Evolutionary conservation across 2,797 vertebrate genomes (phyloP).

Genomic region (Tadarida brasiliensis): DNA sequence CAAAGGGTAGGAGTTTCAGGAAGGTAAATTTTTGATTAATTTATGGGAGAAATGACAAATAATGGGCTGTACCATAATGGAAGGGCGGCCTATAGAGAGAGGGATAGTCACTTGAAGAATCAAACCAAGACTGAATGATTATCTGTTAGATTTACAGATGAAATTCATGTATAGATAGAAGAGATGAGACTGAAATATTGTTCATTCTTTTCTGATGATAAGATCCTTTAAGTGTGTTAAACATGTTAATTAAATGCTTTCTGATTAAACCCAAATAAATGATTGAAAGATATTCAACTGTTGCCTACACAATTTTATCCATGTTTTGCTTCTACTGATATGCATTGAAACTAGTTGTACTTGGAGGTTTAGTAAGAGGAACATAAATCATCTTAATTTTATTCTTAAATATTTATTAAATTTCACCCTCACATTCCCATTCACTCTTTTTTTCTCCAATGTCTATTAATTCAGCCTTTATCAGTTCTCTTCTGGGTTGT

Average conservation of each 20-base stretch:
- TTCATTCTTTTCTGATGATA: background rate
- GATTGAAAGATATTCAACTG: background rate
- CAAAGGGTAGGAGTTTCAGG: background rate
- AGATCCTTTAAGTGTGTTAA: background rate
- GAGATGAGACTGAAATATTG: background rate
- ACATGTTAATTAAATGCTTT: background rate
- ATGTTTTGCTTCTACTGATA: background rate
- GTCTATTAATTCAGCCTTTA: background rate
- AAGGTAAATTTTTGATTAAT: constrained; percentile 16
- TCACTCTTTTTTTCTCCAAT: background rate
- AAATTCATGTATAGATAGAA: background rate
- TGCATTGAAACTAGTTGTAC: background rate
- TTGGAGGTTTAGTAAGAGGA: background rate
- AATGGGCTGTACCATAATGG: background rate
- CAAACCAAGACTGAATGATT: background rate
- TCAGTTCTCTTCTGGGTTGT: background rate
- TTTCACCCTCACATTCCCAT: background rate
- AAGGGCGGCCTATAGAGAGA: background rate
- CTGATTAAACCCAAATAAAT: background rate
- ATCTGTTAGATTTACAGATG: constrained; percentile 2
- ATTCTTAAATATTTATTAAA: constrained; percentile 44
- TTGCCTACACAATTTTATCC: background rate
- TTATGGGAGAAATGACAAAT: background rate
- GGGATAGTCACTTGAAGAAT: background rate
- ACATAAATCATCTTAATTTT: constrained; percentile 4